phyloP scores from a whole-genome alignment of 2,888 invertebrate genomes.

The Ctenicera cuprea region DNA sequence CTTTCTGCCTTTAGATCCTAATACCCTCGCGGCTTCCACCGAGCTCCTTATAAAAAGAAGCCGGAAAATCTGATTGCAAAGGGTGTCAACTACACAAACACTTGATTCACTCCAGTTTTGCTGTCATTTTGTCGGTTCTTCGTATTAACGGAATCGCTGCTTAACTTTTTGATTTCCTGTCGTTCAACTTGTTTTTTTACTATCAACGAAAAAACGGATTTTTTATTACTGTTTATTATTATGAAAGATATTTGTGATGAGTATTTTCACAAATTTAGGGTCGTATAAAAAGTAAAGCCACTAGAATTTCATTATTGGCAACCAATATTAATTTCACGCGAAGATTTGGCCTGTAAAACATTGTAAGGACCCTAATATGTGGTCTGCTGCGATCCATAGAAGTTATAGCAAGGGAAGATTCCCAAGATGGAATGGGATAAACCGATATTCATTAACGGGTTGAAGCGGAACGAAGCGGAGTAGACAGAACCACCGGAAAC shows the following conservation, averaged over 20 bases:
- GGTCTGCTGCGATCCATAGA: slow-evolving; percentile 51
- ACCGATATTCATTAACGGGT: slow-evolving; percentile 65
- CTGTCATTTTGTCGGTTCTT: slow-evolving; percentile 67
- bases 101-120: slow-evolving; percentile 68
- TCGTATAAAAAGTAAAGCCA: not conserved
- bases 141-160: slow-evolving; percentile 57
- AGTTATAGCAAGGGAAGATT: slow-evolving; percentile 56
- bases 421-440: slow-evolving; percentile 65
- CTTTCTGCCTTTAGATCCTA: slow-evolving; percentile 40
- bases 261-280: too few species aligned
- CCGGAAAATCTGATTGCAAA: slow-evolving; percentile 69
- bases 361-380: slow-evolving; percentile 53
- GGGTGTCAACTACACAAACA: slow-evolving; percentile 71
- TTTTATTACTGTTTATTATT: not conserved
- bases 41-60: slow-evolving; percentile 61
- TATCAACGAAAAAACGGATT: too few species aligned
- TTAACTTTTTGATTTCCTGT: slow-evolving; percentile 10
- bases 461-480: slow-evolving; percentile 54
- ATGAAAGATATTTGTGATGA: not conserved
- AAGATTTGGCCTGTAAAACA: slow-evolving; percentile 49
- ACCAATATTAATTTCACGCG: slow-evolving; percentile 45
- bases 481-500: slow-evolving; percentile 65
- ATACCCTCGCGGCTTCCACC: slow-evolving; percentile 47
- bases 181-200: not conserved
- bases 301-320: slow-evolving; percentile 33